Conservation (phyloP, 2,888 invertebrate genomes). For the Rapana venosa region DNA sequence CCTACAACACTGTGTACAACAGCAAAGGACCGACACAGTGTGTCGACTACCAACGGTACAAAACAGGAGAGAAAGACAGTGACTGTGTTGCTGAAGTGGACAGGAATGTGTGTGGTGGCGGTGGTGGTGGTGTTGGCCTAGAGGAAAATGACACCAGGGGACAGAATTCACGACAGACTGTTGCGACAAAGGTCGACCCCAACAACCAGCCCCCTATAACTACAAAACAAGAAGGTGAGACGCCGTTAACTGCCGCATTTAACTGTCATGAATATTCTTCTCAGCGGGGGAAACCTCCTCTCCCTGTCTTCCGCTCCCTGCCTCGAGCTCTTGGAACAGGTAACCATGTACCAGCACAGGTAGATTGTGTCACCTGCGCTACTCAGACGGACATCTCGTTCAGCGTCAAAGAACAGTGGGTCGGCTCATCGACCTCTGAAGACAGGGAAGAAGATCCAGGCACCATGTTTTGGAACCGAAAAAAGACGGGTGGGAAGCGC, state of each 20-base stretch:
- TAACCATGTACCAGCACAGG: background rate
- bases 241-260: background rate
- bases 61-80: background rate
- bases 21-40: background rate
- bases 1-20: background rate
- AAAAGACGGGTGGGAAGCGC: background rate
- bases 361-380: background rate
- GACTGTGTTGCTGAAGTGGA: background rate
- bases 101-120: background rate
- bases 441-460: background rate
- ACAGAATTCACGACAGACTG: background rate
- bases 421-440: background rate
- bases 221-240: background rate
- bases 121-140: background rate
- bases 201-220: background rate
- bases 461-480: conserved; percentile 38
- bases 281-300: background rate
- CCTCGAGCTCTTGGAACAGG: background rate
- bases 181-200: background rate
- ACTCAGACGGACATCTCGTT: conserved; percentile 29
- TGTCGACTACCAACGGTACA: conserved; percentile 4
- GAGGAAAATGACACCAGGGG: background rate
- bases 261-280: background rate
- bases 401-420: conserved; percentile 5
- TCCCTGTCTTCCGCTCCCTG: background rate